These are phyloP conservation scores for Buphagus erythrorhynchus DNA, from an alignment of 2,797 vertebrate genomes.

Conservation along the genomic window DNA sequence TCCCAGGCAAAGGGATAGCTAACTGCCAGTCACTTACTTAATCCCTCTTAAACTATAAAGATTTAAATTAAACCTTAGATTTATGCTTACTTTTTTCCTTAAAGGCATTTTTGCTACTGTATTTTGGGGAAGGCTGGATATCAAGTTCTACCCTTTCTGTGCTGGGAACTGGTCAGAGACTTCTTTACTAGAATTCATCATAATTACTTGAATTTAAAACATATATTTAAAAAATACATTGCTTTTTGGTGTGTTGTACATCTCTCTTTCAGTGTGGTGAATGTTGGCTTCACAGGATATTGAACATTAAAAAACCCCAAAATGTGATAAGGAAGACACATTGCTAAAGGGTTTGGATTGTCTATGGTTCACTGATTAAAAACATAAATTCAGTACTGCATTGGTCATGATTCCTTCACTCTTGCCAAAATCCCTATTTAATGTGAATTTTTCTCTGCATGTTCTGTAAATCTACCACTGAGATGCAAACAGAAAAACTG, in stretches of 20 bases:
- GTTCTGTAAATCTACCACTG: neutral
- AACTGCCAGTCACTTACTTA: neutral
- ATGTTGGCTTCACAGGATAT: neutral
- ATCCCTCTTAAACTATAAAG: neutral
- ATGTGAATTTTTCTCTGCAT: neutral
- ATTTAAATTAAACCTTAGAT: neutral
- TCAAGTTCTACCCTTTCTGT: neutral
- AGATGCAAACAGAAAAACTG: neutral
- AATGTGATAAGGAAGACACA: neutral
- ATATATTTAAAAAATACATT: neutral
- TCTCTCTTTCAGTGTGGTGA: neutral
- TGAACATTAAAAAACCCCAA: neutral
- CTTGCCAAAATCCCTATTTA: neutral
- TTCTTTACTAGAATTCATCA: neutral
- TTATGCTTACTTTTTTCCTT: neutral
- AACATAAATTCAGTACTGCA: neutral
- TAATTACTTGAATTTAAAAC: neutral
- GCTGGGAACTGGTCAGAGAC: neutral
- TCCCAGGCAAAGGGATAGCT: neutral
- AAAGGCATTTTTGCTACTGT: neutral
- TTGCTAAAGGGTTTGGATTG: neutral
- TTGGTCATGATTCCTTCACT: neutral
- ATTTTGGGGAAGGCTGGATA: neutral
- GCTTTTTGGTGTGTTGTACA: neutral
- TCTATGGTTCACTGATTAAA: neutral